Conservation (phyloP, 2,888 invertebrate species). For the Helicoverpa assulta region DNA sequence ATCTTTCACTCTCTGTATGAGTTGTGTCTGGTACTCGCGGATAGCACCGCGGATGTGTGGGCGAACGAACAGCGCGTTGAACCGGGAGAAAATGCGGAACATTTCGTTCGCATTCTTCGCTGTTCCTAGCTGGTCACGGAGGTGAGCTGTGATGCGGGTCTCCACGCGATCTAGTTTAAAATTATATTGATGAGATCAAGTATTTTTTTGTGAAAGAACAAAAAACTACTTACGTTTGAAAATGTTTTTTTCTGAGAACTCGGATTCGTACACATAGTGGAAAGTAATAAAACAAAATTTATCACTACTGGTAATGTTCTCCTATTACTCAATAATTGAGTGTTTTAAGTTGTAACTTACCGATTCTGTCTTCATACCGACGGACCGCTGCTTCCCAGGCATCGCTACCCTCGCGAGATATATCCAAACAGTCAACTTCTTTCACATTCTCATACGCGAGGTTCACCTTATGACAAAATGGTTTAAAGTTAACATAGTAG, state of each 20-base stretch:
- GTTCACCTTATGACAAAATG: conserved; percentile 90
- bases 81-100: conserved; percentile 99
- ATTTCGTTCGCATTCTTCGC: conserved; percentile 99
- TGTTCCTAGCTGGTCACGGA: conserved; percentile 99
- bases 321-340: too few species aligned
- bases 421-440: conserved; percentile 99
- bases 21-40: conserved; percentile 99
- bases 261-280: too few species aligned
- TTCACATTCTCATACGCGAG: conserved; percentile 99
- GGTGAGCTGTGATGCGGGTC: conserved; percentile 98
- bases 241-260: too few species aligned
- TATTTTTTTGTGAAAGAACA: background rate
- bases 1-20: conserved; percentile 99
- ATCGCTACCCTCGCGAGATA: conserved; percentile 98
- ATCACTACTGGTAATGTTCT: too few species aligned
- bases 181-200: background rate
- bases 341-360: conserved; percentile 68
- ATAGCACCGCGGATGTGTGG: conserved; percentile 99
- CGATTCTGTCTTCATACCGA: conserved; percentile 99
- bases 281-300: too few species aligned
- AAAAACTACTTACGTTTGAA: too few species aligned
- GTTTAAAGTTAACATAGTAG: too few species aligned
- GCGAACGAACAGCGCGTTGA: conserved; percentile 99
- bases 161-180: conserved; percentile 95
- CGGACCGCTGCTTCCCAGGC: conserved; percentile 99